A percentile compares a stretch with the other conserved stretches of the same genome.
phyloP scores from a whole-genome alignment of 2,797 vertebrate genomes.

The Periophthalmus magnuspinnatus region DNA sequence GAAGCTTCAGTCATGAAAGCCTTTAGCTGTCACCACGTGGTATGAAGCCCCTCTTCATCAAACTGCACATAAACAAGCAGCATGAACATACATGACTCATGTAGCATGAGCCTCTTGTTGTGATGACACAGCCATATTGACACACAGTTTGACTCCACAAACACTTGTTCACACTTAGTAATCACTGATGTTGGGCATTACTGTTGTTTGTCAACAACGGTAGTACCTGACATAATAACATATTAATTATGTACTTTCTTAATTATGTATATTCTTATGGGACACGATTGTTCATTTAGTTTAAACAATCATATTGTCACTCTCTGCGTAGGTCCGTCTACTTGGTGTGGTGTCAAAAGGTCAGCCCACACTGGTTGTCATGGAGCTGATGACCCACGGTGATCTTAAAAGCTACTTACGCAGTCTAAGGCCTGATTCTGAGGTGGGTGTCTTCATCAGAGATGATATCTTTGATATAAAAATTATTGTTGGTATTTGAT shows the following conservation, averaged over 20 bases:
- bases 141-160: constrained; percentile 45
- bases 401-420: constrained; percentile 96
- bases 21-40: constrained; percentile 98
- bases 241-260: too few species aligned
- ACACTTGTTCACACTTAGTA: constrained; percentile 35
- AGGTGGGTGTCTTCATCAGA: constrained; percentile 72
- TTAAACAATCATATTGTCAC: neutral
- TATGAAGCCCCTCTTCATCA: constrained; percentile 55
- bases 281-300: neutral
- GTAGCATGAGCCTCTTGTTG: constrained; percentile 27
- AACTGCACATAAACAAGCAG: constrained; percentile 11
- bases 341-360: constrained; percentile 96
- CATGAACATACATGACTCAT: constrained; percentile 39
- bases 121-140: constrained; percentile 41
- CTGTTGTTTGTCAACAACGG: constrained; percentile 15
- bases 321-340: constrained; percentile 84
- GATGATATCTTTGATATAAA: neutral
- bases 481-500: neutral
- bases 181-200: constrained; percentile 15
- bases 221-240: too few species aligned
- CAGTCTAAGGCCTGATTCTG: constrained; percentile 89
- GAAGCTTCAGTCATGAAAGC: constrained; percentile 99
- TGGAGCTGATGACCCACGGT: constrained; percentile 97
- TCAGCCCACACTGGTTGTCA: constrained; percentile 93
- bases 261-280: neutral